Evolutionary conservation across 2,888 invertebrate genomes (phyloP), one percentile per base, ranked within the genome.

Genomic region (Mystacides longicornis): DNA sequence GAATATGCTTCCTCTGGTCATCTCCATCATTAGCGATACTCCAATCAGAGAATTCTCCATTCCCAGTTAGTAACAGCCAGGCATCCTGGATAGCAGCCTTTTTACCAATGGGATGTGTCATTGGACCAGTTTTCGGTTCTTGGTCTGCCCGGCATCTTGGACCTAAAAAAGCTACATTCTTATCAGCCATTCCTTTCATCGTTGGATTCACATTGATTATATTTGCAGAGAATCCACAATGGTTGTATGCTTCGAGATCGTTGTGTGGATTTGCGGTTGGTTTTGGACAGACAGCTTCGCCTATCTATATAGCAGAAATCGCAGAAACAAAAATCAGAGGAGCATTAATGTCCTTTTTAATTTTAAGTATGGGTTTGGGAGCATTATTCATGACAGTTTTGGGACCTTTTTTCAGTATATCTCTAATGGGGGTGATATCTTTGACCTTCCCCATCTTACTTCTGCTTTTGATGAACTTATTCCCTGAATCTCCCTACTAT

Each of bases 1-100:
- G 71, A 3, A 64, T 68, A 2, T 70, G 69, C 56, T 68, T 71
- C 49, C 69, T 69, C n/a, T 71, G 71, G 71, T 70, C 71, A 11
- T 71, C 71, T 7, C 71, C 71, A 23, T 68, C 65, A 2, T 60
- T 71, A 16, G 71, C 69, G 19, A 64, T 63, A 22, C 49, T 71
- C 49, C 69, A 70, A 56, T 64, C 64, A 2, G 50, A 65, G 2
- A 61, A 66, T 2, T 70, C 70, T 14, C 67, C 65, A 27, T 60
- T 71, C 3, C 63, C 58, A 11, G 60, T 71, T 49, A 68, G 65
- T 2, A 69, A 69, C 7, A 65, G 66, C 58, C 67, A 71, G 43
- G 68, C 69, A 1, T 69, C 71, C 0, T 71, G 71, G 71, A 68
- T 71, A 50, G 55, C 57, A 3, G 45, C 59, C 1, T 51, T 53